Percentiles rank a stretch among this genome's conserved stretches.
phyloP scores from a whole-genome alignment of 2,888 invertebrate species.

The Agriopis leucophaearia region DNA sequence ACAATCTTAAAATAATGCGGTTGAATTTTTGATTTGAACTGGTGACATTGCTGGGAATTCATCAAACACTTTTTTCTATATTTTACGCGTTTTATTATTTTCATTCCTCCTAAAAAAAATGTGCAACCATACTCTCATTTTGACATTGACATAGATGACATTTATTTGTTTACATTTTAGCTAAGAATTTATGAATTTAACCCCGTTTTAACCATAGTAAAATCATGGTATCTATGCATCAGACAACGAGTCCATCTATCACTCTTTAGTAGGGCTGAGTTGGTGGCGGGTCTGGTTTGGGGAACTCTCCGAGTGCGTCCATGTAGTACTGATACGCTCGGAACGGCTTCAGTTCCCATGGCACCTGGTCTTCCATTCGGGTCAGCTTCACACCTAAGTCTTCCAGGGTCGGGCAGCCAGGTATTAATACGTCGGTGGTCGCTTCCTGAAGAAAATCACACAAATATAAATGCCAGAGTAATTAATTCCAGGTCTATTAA shows the following conservation, averaged over 20 bases:
- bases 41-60: no score
- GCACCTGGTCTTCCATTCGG: slow-evolving; percentile 92
- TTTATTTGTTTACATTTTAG: no score
- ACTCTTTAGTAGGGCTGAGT: slow-evolving; percentile 50
- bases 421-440: slow-evolving; percentile 89
- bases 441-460: slow-evolving; percentile 87
- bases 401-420: slow-evolving; percentile 91
- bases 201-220: no score
- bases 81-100: no score
- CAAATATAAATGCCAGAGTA: not conserved
- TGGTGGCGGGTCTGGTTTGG: slow-evolving; percentile 88
- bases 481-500: not conserved
- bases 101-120: no score
- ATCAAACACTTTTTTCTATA: no score
- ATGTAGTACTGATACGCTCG: slow-evolving; percentile 90
- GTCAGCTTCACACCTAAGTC: slow-evolving; percentile 94
- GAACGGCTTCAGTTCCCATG: slow-evolving; percentile 92
- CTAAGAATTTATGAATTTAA: no score
- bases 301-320: slow-evolving; percentile 91
- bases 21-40: no score
- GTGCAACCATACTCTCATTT: no score
- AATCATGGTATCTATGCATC: not conserved
- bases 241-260: not conserved
- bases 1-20: no score
- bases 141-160: no score